A percentile compares a stretch with the other conserved stretches of the same genome.
Evolutionary conservation across 2,797 vertebrate species (phyloP).

Genomic region (Tamandua tetradactyla): DNA sequence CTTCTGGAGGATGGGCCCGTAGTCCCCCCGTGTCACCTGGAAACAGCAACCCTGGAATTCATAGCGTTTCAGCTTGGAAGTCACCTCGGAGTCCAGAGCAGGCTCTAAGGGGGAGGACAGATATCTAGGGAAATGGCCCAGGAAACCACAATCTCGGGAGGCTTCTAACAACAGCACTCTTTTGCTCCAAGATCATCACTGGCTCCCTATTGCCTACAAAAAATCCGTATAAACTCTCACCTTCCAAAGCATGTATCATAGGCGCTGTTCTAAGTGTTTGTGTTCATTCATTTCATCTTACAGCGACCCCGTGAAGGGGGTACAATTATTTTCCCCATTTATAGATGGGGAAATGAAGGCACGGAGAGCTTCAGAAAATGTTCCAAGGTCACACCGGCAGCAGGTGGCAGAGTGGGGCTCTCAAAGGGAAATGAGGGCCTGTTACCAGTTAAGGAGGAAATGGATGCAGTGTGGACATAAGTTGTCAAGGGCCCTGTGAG

Average conservation of each 20-base stretch:
- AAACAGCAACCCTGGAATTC: constrained; percentile 89
- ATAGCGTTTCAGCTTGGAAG: constrained; percentile 86
- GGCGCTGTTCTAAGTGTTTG: neutral
- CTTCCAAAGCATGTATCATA: neutral
- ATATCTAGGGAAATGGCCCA: neutral
- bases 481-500: too few species aligned
- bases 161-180: neutral
- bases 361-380: neutral
- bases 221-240: neutral
- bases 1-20: constrained; percentile 90
- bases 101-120: constrained; percentile 83
- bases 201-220: neutral
- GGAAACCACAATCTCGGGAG: neutral
- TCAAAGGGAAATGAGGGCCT: too few species aligned
- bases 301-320: neutral
- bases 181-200: neutral
- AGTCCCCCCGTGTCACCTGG: constrained; percentile 92
- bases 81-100: constrained; percentile 85
- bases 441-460: too few species aligned
- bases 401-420: too few species aligned
- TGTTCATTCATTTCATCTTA: neutral
- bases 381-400: neutral
- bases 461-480: too few species aligned
- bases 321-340: neutral
- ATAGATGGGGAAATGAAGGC: neutral